Conservation (phyloP, 2,888 invertebrate species). For the Notocelia uddmanniana region DNA sequence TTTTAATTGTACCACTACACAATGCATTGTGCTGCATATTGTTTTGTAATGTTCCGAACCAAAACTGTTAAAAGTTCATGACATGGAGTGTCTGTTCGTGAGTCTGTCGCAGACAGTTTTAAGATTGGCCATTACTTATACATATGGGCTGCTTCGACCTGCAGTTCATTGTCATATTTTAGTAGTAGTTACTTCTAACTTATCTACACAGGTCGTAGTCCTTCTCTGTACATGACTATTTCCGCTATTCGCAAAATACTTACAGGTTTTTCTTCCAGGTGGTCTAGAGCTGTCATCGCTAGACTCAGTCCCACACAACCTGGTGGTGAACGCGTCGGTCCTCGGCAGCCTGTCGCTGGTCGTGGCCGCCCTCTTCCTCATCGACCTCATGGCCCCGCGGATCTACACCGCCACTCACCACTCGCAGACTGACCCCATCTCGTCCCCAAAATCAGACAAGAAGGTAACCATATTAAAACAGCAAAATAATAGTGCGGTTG, state of each 20-base stretch:
- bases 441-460: constrained; percentile 68
- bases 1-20: too few species aligned
- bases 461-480: constrained; percentile 69
- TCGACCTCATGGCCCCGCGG: constrained; percentile 88
- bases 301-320: constrained; percentile 88
- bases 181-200: background rate
- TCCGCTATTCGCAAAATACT: too few species aligned
- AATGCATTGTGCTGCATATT: too few species aligned
- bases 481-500: constrained; percentile 50
- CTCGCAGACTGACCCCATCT: constrained; percentile 72
- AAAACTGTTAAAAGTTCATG: too few species aligned
- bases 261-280: constrained; percentile 70
- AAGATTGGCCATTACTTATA: too few species aligned
- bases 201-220: background rate
- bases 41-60: too few species aligned
- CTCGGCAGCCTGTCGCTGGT: constrained; percentile 88
- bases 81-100: too few species aligned
- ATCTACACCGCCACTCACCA: constrained; percentile 75
- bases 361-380: constrained; percentile 88
- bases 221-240: too few species aligned
- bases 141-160: too few species aligned
- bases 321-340: constrained; percentile 90
- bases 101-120: too few species aligned
- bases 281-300: constrained; percentile 89
- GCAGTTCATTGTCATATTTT: too few species aligned